Base-by-base conservation (phyloP, 2,113 vertebrate genomes). In the Macrotis lagotis region DNA sequence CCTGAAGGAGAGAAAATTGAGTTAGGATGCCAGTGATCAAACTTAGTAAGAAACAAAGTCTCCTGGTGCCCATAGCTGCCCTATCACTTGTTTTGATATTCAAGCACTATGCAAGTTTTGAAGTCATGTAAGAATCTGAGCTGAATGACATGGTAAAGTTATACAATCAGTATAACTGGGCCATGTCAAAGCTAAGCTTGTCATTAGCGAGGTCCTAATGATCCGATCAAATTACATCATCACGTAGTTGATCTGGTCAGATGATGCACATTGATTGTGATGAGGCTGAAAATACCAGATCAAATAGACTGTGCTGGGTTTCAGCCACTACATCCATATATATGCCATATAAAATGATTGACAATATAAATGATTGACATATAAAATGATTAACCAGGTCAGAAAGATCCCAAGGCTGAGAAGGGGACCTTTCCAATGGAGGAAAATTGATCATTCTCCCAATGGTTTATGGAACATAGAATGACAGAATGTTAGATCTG, bases 191-290 rank as follows among this genome's bases (percentile, higher is more conserved):
- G 51, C 51, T n/a, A 48, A 83, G 50, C 74, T 1, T 83, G 66
- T 83, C 66, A 83, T 83, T 83, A 14, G n/a, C 26, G 91, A 96
- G 55, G 90, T 92, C 93, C 94, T 94, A 44, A 10, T 90, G 51
- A 88, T 93, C 97, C 93, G 24, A 90, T 93, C 88, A 88, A 24
- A 25, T 95, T 28, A 92, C 51, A 83, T 88, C 55, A 50, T 28
- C 37, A 44, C 48, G 8, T 50, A 55, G 90, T 16, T 2, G 2
- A 14, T 9, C 22, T 11, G n/a, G 28, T 52, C 47, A 7, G 37
- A 47, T 47, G 31, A 31, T 51, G 92, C 91, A 51, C 16, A 2
- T 90, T 48, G 0, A 95, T 52, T 19, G 51, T 48, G 37, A 95
- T 88, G 55, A 0, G 2, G 51, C 4, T 83, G 12, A 11, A 89